A percentile compares a stretch with the other conserved stretches of the same genome.
Conservation (phyloP, 2,888 invertebrate species). For the Anoplius nigerrimus region DNA sequence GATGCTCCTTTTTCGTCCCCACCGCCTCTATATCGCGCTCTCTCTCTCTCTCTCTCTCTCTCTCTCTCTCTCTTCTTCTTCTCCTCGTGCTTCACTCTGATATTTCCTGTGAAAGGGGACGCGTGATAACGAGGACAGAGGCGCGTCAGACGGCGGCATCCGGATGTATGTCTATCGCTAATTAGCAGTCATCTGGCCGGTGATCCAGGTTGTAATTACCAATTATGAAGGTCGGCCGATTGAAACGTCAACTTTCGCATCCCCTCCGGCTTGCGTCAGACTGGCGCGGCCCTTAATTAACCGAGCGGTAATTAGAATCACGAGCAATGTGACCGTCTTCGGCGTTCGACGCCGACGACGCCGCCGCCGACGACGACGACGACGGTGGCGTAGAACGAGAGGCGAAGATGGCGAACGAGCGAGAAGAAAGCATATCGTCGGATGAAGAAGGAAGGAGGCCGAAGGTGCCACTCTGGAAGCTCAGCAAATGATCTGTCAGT, state of each 20-base stretch:
- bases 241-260: conserved; percentile 10
- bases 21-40: no score
- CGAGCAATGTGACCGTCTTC: not conserved
- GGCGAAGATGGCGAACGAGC: not conserved
- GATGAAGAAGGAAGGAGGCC: no score
- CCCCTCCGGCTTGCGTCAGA: not conserved
- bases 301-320: conserved; percentile 29
- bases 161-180: conserved; percentile 23
- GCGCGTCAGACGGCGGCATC: not conserved
- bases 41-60: no score
- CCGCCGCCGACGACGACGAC: no score
- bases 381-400: not conserved
- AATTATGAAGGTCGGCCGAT: conserved; percentile 23
- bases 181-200: conserved; percentile 32
- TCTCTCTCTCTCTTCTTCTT: no score
- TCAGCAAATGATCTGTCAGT: conserved; percentile 33
- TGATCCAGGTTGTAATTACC: conserved; percentile 36
- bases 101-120: no score
- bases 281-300: conserved; percentile 33
- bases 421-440: conserved; percentile 13
- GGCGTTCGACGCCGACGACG: no score
- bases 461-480: not conserved
- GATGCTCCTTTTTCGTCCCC: no score
- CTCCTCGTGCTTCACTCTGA: no score
- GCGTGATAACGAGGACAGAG: no score